phyloP scores from a whole-genome alignment of 1,140 invertebrate species.

The Diuraphis noxia region DNA sequence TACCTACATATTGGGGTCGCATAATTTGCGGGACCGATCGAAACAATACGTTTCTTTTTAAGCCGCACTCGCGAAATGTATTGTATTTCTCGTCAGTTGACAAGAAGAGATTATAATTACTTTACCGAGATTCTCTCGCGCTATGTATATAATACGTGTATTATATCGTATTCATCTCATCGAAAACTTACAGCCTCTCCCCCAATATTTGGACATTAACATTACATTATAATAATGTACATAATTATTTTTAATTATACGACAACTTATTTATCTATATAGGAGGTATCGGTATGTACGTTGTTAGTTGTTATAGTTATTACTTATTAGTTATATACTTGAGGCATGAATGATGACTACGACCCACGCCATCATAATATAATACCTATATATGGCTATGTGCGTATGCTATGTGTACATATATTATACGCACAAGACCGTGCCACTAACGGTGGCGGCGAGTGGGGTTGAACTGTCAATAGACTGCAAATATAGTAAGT shows the following conservation, averaged over 20 bases:
- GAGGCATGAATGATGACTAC: not conserved
- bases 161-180: not conserved
- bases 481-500: not conserved
- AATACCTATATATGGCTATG: too few relatives aligned
- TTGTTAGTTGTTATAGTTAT: too few relatives aligned
- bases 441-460: not conserved
- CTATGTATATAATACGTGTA: too few relatives aligned
- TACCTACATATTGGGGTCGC: not conserved
- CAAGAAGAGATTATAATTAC: not conserved
- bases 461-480: constrained; percentile 30
- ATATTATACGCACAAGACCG: not conserved
- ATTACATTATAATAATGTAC: too few relatives aligned
- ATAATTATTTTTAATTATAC: not conserved
- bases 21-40: not conserved
- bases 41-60: not conserved
- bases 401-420: not conserved
- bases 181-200: not conserved
- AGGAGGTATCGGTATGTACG: too few relatives aligned
- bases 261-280: not conserved
- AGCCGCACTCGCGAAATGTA: not conserved
- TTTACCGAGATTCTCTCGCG: not conserved
- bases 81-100: not conserved
- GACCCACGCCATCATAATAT: not conserved
- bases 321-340: not conserved
- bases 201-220: not conserved